Evolutionary conservation across 1,140 invertebrate genomes (phyloP).

Genomic region (Glossosoma conforme): DNA sequence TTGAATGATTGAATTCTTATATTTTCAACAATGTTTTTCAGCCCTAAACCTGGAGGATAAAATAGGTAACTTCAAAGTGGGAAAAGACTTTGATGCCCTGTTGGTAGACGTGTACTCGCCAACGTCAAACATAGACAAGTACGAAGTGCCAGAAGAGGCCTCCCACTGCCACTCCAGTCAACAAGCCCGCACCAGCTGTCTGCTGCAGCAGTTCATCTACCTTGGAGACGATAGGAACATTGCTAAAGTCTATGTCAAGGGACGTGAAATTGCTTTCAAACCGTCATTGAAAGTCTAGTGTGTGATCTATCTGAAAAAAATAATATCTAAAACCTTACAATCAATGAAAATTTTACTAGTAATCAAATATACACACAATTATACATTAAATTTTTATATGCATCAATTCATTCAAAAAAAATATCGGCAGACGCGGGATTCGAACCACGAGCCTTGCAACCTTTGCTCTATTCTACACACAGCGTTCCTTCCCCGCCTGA

Average conservation of each 20-base stretch:
- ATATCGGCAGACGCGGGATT: no score
- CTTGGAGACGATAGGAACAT: constrained; percentile 84
- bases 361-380: no score
- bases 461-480: no score
- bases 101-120: constrained; percentile 57
- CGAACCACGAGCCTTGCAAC: no score
- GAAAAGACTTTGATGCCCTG: constrained; percentile 84
- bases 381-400: no score
- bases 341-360: no score
- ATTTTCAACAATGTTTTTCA: constrained; percentile 41
- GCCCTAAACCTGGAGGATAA: constrained; percentile 66
- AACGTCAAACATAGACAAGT: constrained; percentile 53
- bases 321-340: no score
- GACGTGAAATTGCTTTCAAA: constrained; percentile 59
- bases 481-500: no score
- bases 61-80: constrained; percentile 73
- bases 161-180: constrained; percentile 1
- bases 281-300: no score
- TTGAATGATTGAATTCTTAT: neutral
- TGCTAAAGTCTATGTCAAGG: constrained; percentile 67
- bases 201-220: constrained; percentile 78
- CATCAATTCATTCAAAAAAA: no score
- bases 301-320: no score
- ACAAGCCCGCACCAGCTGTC: constrained; percentile 46
- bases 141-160: constrained; percentile 32